Percentiles rank a stretch among this genome's conserved stretches.
Evolutionary conservation across 2,113 vertebrate genomes (phyloP).

Genomic region (Noturus placidus): DNA sequence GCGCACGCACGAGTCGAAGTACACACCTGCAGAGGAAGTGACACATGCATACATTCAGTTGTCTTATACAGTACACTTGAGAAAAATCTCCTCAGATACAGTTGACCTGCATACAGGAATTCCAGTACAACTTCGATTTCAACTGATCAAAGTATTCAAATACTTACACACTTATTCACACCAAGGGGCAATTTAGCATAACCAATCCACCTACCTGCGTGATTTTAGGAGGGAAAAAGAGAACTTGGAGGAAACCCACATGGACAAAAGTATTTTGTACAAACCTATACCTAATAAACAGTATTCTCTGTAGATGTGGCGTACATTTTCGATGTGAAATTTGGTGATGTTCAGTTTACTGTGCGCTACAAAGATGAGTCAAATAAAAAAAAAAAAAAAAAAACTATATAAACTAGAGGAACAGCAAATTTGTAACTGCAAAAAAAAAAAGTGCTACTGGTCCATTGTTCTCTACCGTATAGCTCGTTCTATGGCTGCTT

Average conservation of each 20-base stretch:
- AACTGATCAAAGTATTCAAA: not conserved
- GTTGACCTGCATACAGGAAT: not conserved
- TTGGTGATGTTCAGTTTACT: not conserved
- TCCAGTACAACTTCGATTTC: too few species aligned
- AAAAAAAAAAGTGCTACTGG: too few species aligned
- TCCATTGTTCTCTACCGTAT: too few species aligned
- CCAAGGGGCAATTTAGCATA: not conserved
- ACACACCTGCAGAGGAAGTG: constrained; percentile 80
- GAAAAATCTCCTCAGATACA: not conserved
- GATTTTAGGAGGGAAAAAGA: not conserved
- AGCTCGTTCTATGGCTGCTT: too few species aligned
- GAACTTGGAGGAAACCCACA: not conserved
- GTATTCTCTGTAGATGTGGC: too few species aligned
- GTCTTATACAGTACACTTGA: not conserved
- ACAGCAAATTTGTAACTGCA: too few species aligned
- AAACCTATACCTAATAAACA: too few species aligned
- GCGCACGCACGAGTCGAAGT: constrained; percentile 96
- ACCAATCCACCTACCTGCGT: not conserved
- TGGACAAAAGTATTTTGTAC: too few species aligned
- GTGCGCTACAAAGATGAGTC: not conserved
- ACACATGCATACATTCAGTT: not conserved
- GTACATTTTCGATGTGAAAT: not conserved
- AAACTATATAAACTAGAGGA: too few species aligned
- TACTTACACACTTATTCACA: not conserved
- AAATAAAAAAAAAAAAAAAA: not conserved